These are phyloP conservation scores for Cettia cetti DNA, from an alignment of 2,113 vertebrate genomes.

Conservation along the genomic window DNA sequence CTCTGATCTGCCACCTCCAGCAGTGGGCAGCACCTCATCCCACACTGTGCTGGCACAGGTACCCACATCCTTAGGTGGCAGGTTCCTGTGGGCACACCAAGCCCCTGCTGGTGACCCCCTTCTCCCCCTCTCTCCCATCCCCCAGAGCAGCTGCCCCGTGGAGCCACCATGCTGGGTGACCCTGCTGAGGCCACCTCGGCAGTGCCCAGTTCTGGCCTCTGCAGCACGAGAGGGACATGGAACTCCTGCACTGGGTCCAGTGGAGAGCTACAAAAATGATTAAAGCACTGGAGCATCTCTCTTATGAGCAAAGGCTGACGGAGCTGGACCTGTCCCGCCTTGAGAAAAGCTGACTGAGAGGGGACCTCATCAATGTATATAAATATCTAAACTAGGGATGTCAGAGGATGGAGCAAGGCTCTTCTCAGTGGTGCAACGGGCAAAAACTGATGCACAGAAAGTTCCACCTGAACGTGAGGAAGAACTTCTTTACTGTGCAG, in stretches of 20 bases:
- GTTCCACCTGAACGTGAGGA: neutral
- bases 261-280: neutral
- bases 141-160: accelerated
- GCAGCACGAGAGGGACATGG: accelerated
- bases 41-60: neutral
- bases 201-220: neutral
- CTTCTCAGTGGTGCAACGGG: no score
- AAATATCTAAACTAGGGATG: neutral
- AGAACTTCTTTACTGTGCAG: neutral
- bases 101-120: accelerated
- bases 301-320: neutral
- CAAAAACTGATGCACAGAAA: neutral
- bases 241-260: no score
- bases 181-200: neutral
- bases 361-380: neutral
- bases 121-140: accelerated
- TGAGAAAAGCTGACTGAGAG: neutral
- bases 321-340: neutral
- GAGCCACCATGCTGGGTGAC: no score
- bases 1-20: neutral
- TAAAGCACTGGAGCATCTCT: neutral
- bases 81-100: neutral
- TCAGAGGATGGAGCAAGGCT: neutral
- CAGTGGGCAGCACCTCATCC: accelerated
- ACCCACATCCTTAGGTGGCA: neutral